Conservation (phyloP, 1,140 invertebrate genomes). For the Vanessa atalanta region DNA sequence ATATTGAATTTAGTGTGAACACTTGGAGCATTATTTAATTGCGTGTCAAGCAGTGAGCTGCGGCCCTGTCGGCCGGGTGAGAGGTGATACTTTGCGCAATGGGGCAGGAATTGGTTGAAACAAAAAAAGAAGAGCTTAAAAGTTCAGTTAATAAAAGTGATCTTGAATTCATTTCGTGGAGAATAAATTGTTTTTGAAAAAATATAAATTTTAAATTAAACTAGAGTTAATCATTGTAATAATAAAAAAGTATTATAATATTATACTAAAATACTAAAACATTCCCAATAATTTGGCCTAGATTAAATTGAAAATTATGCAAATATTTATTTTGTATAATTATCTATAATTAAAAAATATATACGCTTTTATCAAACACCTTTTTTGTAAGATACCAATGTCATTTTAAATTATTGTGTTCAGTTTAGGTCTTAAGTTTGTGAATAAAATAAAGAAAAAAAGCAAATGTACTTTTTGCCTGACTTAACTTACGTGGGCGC, state of each 20-base stretch:
- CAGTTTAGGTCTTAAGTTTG: neutral
- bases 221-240: too few relatives aligned
- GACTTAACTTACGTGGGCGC: constrained; percentile 17
- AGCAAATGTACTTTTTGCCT: constrained; percentile 15
- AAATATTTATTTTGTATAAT: too few relatives aligned
- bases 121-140: constrained; percentile 16
- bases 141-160: neutral
- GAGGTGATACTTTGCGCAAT: constrained; percentile 56
- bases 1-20: constrained; percentile 79
- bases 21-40: constrained; percentile 78
- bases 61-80: constrained; percentile 51
- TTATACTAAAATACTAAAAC: too few relatives aligned
- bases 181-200: neutral
- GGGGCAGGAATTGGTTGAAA: constrained; percentile 26
- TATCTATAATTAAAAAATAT: too few relatives aligned
- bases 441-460: constrained; percentile 12
- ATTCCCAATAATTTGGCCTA: too few relatives aligned
- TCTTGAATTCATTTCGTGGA: neutral
- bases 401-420: neutral
- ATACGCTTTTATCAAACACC: too few relatives aligned
- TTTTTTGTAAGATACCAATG: neutral
- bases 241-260: too few relatives aligned
- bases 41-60: constrained; percentile 64
- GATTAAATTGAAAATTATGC: too few relatives aligned
- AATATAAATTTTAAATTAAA: too few relatives aligned